Evolutionary conservation across 2,888 invertebrate species (phyloP), one percentile per base, ranked within the genome.

Genomic region (Brachynemurus nebulosus): DNA sequence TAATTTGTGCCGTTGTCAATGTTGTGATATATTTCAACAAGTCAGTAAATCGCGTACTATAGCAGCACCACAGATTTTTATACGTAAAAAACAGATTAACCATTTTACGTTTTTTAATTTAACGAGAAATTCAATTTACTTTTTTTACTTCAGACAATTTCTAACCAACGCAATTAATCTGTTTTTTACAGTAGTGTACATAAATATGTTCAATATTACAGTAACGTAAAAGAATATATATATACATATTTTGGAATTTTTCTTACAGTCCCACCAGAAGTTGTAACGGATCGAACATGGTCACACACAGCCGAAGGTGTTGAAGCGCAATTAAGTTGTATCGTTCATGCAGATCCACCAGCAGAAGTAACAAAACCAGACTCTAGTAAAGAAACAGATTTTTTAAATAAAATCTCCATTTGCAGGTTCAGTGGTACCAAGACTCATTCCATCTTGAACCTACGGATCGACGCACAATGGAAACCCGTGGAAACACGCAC

Each of bases 361-460:
- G 62, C 64, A 6, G 65, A 66, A 54, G 65, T n/a, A n/a, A n/a
- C n/a, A n/a, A n/a, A n/a, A n/a, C n/a, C n/a, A n/a, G n/a, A n/a
- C n/a, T n/a, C 27, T 25, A 9, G 11, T 25, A 35, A 16, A 18
- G 4, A 37, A 37, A 17, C 9, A 37, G 2, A 18, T 14, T 2
- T 11, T 17, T 14, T 37, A 2, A 14, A 12, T 37, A 6, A 7
- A 18, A 25, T 21, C 2, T 47, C 38, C 34, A 14, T 50, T 61
- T 61, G 18, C 57, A 76, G 74, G 72, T 77, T 53, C 60, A 69
- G 18, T 78, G 78, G 78, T 76, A 74, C 55, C 76, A 77, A 55
- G 74, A 78, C 55, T 76, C 76, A 1, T 74, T 75, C 55, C 60
- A 69, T 21, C 57, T 78, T 44, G 73, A 74, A 55, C 70, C 74